Evolutionary conservation across 1,140 invertebrate species (phyloP), one percentile per base, ranked within the genome.

Genomic region (Panagrolaimus sp.): DNA sequence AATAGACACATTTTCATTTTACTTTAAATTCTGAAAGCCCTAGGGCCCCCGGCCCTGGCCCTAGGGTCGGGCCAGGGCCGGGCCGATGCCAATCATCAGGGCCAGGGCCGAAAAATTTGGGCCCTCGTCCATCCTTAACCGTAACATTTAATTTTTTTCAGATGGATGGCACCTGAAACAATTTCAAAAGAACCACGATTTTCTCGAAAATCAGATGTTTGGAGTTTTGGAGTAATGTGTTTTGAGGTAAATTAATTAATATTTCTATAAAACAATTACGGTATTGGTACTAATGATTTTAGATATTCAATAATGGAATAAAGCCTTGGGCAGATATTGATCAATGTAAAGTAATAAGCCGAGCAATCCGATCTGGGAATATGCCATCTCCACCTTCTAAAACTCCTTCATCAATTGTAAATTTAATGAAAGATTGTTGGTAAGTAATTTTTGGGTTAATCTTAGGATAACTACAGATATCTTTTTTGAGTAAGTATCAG

Each of bases 251-350:
- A n/a, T n/a, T n/a, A n/a, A n/a, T n/a, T n/a, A n/a, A n/a, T n/a
- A n/a, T n/a, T n/a, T n/a, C n/a, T n/a, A n/a, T n/a, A n/a, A n/a
- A n/a, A n/a, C n/a, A n/a, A n/a, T n/a, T n/a, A n/a, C n/a, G n/a
- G n/a, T n/a, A n/a, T n/a, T n/a, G n/a, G n/a, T n/a, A n/a, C n/a
- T n/a, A n/a, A n/a, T n/a, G n/a, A n/a, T n/a, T n/a, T n/a, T n/a
- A n/a, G n/a, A n/a, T n/a, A n/a, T 52, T 52, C 48, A 52, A 52
- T 52, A 24, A 52, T 12, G 48, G 48, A 4, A 12, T 52, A n/a
- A 52, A 52, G 48, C 48, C 48, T 24, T 52, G 48, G 48, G 48
- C 48, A n/a, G 48, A 52, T n/a, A 24, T 24, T 52, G 48, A 52
- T 24, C n/a, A 52, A n/a, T 52, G 26, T 10, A 52, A 52, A 52